Conservation (phyloP, 2,113 vertebrate species). For the Brachyhypopomus gauderio region DNA sequence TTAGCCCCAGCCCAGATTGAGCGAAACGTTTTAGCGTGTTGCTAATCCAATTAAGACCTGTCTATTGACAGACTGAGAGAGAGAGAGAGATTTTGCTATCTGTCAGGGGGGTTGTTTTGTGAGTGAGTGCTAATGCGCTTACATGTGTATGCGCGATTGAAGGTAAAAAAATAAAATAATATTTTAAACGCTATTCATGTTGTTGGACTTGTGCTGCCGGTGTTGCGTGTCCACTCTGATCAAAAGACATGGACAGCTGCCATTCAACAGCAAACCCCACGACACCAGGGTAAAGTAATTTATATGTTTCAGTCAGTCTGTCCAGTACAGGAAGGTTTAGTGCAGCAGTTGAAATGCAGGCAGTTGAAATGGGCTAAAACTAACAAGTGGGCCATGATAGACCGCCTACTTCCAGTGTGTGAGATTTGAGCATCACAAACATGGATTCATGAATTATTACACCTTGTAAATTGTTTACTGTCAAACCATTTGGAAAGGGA, state of each 20-base stretch:
- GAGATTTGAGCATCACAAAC: too few relatives aligned
- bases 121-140: too few relatives aligned
- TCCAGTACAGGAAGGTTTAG: neutral
- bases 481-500: neutral
- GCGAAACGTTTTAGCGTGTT: slow-evolving; percentile 72
- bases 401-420: neutral
- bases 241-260: slow-evolving; percentile 76
- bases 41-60: slow-evolving; percentile 80
- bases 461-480: neutral
- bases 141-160: neutral
- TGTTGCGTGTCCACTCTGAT: slow-evolving; percentile 73
- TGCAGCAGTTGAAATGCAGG: neutral
- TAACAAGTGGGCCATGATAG: neutral
- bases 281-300: slow-evolving; percentile 79
- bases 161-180: neutral
- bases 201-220: slow-evolving; percentile 77
- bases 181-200: slow-evolving; percentile 69
- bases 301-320: neutral
- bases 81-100: slow-evolving; percentile 45
- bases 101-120: slow-evolving; percentile 29
- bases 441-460: too few relatives aligned
- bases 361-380: neutral
- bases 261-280: slow-evolving; percentile 79
- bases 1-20: slow-evolving; percentile 66
- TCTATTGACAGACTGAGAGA: slow-evolving; percentile 44